These are phyloP conservation scores for Asbolus verrucosus DNA, from an alignment of 1,140 invertebrate genomes.

Conservation along the genomic window DNA sequence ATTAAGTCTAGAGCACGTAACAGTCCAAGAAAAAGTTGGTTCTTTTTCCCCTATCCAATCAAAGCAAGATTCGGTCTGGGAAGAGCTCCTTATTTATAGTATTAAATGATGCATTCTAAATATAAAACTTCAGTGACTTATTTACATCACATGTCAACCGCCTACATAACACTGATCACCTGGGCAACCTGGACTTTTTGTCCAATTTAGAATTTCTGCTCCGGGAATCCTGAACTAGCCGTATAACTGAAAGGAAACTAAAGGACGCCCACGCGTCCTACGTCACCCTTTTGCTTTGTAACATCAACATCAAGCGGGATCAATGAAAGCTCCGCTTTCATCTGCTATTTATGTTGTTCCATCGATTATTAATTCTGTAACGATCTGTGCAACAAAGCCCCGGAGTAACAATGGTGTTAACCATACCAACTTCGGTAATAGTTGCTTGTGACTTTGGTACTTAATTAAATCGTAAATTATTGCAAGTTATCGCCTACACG, in stretches of 20 bases:
- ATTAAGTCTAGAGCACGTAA: too few relatives aligned
- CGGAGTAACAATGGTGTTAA: background rate
- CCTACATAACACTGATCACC: conserved; percentile 25
- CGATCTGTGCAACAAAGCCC: conserved; percentile 9
- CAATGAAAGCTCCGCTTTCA: conserved; percentile 26
- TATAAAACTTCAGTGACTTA: conserved; percentile 8
- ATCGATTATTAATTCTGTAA: conserved; percentile 29
- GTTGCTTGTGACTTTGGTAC: too few relatives aligned
- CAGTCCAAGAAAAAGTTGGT: too few relatives aligned
- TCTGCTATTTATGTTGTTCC: conserved; percentile 16
- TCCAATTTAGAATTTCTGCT: conserved; percentile 30
- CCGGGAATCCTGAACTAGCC: conserved; percentile 36
- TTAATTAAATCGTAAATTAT: background rate
- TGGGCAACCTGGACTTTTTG: conserved; percentile 29
- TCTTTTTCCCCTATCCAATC: too few relatives aligned
- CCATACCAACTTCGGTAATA: background rate
- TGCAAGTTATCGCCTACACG: conserved; percentile 1
- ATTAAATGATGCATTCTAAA: conserved; percentile 27
- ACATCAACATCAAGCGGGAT: conserved; percentile 12
- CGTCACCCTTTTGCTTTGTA: conserved; percentile 20
- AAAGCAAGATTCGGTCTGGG: too few relatives aligned
- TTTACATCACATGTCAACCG: conserved; percentile 22
- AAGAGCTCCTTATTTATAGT: conserved; percentile 15
- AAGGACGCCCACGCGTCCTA: conserved; percentile 14
- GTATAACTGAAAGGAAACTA: conserved; percentile 14